These are phyloP conservation scores for Sturnus vulgaris DNA, from an alignment of 2,113 vertebrate genomes.

Conservation along the genomic window DNA sequence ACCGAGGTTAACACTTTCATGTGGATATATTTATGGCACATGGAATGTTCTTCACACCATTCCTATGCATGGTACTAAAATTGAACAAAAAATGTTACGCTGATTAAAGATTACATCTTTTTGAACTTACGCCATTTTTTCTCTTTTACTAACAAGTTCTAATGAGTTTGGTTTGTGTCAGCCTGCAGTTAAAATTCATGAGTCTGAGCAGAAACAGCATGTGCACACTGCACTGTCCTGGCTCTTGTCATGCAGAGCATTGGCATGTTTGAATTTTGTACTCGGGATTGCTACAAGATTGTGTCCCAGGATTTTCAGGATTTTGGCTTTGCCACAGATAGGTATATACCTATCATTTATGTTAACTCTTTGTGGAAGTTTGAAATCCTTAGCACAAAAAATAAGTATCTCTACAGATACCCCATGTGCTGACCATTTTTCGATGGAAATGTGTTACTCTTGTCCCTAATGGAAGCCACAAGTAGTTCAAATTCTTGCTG, in stretches of 20 bases:
- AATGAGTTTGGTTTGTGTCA: conserved; percentile 13
- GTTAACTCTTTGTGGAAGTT: neutral
- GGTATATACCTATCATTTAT: neutral
- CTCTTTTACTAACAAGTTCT: conserved; percentile 33
- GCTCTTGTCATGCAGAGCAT: neutral
- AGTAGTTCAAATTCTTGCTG: neutral
- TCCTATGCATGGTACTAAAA: conserved; percentile 46
- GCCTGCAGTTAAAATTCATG: conserved; percentile 14
- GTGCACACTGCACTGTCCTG: neutral
- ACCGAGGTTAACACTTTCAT: conserved; percentile 36
- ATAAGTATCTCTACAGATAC: neutral
- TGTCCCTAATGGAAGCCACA: neutral
- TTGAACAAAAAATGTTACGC: neutral
- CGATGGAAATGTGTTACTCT: neutral
- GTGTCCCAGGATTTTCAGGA: neutral
- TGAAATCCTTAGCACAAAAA: neutral
- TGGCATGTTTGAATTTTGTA: neutral
- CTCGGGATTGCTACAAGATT: neutral
- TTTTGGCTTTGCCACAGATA: neutral
- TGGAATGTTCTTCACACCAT: conserved; percentile 33
- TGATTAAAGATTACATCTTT: neutral
- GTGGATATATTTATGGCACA: neutral
- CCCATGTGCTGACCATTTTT: neutral
- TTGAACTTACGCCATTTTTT: neutral
- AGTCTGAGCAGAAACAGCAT: conserved; percentile 23